A percentile compares a stretch with the other conserved stretches of the same genome.
Evolutionary conservation across 2,888 invertebrate species (phyloP).

Genomic region (Griposia aprilina): DNA sequence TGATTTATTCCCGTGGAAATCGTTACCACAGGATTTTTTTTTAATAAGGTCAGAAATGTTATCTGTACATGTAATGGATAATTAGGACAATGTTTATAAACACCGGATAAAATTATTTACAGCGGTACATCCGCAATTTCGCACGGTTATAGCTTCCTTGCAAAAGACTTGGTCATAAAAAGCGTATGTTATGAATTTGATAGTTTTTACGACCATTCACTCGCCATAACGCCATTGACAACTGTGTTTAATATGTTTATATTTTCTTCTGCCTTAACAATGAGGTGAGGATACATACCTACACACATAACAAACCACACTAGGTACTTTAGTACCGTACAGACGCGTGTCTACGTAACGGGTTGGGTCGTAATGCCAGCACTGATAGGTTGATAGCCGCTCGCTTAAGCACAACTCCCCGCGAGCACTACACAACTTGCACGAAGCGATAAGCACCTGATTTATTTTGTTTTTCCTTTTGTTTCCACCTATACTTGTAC

Average conservation of each 20-base stretch:
- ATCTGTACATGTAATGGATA: slow-evolving; percentile 35
- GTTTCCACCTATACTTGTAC: slow-evolving; percentile 21
- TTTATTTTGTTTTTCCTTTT: slow-evolving; percentile 60
- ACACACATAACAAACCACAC: neutral
- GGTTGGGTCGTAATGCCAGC: slow-evolving; percentile 35
- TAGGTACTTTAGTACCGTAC: neutral
- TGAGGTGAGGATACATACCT: slow-evolving; percentile 2
- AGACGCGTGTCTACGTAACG: slow-evolving; percentile 1
- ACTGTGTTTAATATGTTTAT: slow-evolving; percentile 28
- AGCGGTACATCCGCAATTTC: slow-evolving; percentile 40
- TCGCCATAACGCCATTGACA: slow-evolving; percentile 34
- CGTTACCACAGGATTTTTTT: slow-evolving; percentile 72
- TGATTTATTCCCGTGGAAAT: slow-evolving; percentile 80
- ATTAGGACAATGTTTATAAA: slow-evolving; percentile 47
- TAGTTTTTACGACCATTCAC: slow-evolving; percentile 45
- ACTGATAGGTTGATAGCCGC: slow-evolving; percentile 55
- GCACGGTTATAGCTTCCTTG: slow-evolving; percentile 38
- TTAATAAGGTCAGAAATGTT: slow-evolving; percentile 72
- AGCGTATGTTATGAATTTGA: slow-evolving; percentile 39
- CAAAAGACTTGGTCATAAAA: slow-evolving; percentile 40
- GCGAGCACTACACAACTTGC: slow-evolving; percentile 45
- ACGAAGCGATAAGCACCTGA: slow-evolving; percentile 57
- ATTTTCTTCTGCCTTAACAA: slow-evolving; percentile 18
- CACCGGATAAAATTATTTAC: slow-evolving; percentile 34
- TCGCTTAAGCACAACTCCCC: slow-evolving; percentile 51